These are phyloP conservation scores for Pseudachorutes palmiensis DNA, from an alignment of 1,140 invertebrate species.

Conservation along the genomic window DNA sequence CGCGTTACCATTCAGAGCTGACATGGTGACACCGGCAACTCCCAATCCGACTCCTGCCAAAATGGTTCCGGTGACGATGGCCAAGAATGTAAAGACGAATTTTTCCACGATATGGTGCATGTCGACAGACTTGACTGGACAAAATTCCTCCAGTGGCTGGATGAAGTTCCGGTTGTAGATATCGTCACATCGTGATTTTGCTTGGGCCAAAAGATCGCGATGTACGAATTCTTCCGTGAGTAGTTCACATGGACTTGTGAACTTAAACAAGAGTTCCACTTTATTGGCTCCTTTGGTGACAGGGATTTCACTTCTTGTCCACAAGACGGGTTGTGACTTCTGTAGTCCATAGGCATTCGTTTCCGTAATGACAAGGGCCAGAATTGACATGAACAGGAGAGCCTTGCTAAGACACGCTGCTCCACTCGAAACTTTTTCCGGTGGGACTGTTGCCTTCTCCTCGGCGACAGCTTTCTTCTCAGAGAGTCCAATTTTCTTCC, in stretches of 20 bases:
- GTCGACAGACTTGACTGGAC: not conserved
- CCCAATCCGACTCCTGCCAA: conserved; percentile 5
- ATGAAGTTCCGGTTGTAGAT: conserved; percentile 6
- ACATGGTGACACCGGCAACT: not conserved
- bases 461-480: not conserved
- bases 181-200: not conserved
- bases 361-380: not conserved
- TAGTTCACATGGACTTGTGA: not conserved
- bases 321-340: not conserved
- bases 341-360: not conserved
- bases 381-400: no score
- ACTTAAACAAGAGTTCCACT: not conserved
- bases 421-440: not conserved
- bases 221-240: not conserved
- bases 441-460: not conserved
- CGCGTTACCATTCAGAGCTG: not conserved
- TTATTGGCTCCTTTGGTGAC: not conserved
- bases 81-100: not conserved
- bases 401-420: not conserved
- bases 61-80: not conserved
- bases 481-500: not conserved
- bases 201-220: not conserved
- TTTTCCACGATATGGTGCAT: not conserved
- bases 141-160: conserved; percentile 4
- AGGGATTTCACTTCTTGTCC: not conserved